These are phyloP conservation scores for Tinea trinotella DNA, from an alignment of 2,888 invertebrate genomes.

Conservation along the genomic window DNA sequence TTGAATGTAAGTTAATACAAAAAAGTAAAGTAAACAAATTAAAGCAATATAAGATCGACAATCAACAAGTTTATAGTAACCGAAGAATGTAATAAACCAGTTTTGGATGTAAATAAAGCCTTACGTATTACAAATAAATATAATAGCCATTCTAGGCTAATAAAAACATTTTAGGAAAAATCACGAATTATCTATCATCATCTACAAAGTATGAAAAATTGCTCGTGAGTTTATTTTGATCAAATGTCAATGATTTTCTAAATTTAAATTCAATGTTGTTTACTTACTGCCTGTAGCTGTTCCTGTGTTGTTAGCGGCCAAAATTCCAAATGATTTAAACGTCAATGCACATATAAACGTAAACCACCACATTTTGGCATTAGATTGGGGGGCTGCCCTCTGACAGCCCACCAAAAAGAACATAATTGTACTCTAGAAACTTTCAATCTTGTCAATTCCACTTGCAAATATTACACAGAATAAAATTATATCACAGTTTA, in stretches of 20 bases:
- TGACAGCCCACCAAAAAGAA: constrained; percentile 68
- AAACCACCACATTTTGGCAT: constrained; percentile 70
- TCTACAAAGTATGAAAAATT: neutral
- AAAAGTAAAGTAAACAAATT: neutral
- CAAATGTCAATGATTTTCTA: constrained; percentile 3
- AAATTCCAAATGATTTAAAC: constrained; percentile 51
- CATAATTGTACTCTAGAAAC: constrained; percentile 59
- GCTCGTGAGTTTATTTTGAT: neutral
- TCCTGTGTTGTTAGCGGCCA: constrained; percentile 47
- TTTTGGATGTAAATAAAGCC: constrained; percentile 33
- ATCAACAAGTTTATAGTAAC: constrained; percentile 6
- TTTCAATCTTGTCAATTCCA: constrained; percentile 58
- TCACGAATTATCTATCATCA: neutral
- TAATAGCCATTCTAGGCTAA: constrained; percentile 30
- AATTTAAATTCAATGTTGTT: constrained; percentile 9
- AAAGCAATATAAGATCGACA: neutral
- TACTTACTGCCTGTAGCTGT: constrained; percentile 51
- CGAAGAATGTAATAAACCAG: constrained; percentile 39
- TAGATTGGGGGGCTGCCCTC: constrained; percentile 66
- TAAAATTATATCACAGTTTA: constrained; percentile 8
- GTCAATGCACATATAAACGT: constrained; percentile 60
- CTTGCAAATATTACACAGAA: constrained; percentile 41
- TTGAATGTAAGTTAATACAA: too few species aligned
- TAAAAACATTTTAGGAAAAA: too few species aligned
- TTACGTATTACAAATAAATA: constrained; percentile 15